A percentile compares a stretch with the other conserved stretches of the same genome.
Evolutionary conservation across 2,113 vertebrate species (phyloP).

Genomic region (pig (Sus scrofa)): T2T-Sscrofa CM000819.6:112878501-112879000

Average conservation of each 20-base stretch:
- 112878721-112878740: neutral
- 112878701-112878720: neutral
- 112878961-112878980: neutral
- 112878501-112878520: slow-evolving; percentile 55
- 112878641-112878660: neutral
- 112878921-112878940: neutral
- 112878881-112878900: slow-evolving; percentile 38
- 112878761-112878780: neutral
- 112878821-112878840: neutral
- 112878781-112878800: neutral
- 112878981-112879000: neutral
- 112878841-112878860: slow-evolving; percentile 17
- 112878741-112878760: neutral
- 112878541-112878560: neutral
- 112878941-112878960: neutral
- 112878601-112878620: slow-evolving; percentile 9
- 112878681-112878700: neutral
- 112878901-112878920: neutral
- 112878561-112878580: slow-evolving; percentile 63
- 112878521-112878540: slow-evolving; percentile 44
- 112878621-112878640: slow-evolving; percentile 20
- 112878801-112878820: slow-evolving; percentile 15
- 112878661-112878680: neutral
- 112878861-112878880: neutral
- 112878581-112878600: slow-evolving; percentile 51